Base-by-base conservation (phyloP, 2,888 invertebrate species). In the Liopterus haemorrhoidalis region DNA sequence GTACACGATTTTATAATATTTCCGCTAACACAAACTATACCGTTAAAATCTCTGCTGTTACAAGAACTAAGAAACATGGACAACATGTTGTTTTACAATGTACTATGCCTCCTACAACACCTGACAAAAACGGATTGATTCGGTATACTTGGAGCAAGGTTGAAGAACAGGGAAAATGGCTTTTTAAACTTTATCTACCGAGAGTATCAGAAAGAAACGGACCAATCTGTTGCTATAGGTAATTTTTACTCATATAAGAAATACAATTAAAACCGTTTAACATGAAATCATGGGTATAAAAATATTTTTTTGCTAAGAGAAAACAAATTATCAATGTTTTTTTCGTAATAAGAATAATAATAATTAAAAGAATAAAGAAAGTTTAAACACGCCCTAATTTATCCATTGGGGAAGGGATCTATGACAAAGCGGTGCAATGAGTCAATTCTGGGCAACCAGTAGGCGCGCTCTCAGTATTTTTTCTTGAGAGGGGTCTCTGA, bases 11-110 rank as follows among this genome's bases (percentile, higher is more conserved):
- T 59, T 80, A 82, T 55, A 79, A 81, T 33, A 75, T 88, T 21
- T 80, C 82, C 41, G 79, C 90, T 3, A 90, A 92, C 65, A 91
- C 90, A 1, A 82, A 86, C 64, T 90, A 89, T 65, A 85, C 85
- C 9, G 82, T 88, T 19, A 74, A 75, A 0, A 74, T 90, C 44
- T 82, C 82, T 44, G 89, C 83, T 0, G 80, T 87, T 58, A 90
- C 88, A 0, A 75, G 85, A 39, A 79, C 81, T 28, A 79, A 85
- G 35, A 78, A 80, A 38, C 79, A 81, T 36, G 91, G 91, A 0
- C 77, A 80, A 50, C 73, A 78, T 48, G 79, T 78, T 1, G 63
- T 71, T 8, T 69, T 71, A 0, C 71, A 74, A 54, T 92, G 90
- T 61, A 66, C 69, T 36, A 89, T 88, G 66, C 79, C 79, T 3